Evolutionary conservation across 2,113 vertebrate genomes (phyloP).

Genomic region (Cepphus grylle): DNA sequence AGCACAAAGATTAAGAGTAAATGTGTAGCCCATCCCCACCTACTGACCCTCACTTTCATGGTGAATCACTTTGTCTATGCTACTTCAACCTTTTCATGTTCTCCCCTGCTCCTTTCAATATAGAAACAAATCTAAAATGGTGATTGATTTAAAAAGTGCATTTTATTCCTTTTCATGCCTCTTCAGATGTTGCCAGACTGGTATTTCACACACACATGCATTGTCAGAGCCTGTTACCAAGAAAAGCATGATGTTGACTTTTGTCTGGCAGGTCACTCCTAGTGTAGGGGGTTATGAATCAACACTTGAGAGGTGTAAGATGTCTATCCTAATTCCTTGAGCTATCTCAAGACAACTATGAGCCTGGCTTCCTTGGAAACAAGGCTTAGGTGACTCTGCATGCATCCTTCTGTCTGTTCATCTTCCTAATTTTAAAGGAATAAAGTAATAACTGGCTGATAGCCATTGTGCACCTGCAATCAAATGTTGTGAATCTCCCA

Average conservation of each 20-base stretch:
- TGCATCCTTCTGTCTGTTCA: neutral
- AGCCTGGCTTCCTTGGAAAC: slow-evolving; percentile 11
- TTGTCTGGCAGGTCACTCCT: neutral
- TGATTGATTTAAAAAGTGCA: neutral
- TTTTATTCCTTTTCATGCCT: neutral
- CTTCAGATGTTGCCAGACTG: neutral
- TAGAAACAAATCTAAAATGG: neutral
- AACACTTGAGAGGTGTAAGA: neutral
- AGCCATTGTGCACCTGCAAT: neutral
- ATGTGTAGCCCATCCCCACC: neutral
- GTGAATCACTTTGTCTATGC: neutral
- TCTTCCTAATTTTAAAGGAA: neutral
- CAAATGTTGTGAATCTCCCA: neutral
- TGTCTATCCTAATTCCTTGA: neutral
- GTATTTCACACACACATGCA: neutral
- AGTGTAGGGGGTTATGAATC: neutral
- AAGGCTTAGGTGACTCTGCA: neutral
- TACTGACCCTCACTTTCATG: neutral
- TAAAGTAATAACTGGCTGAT: neutral
- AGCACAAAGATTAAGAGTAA: neutral
- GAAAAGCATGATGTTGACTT: neutral
- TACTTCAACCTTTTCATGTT: neutral
- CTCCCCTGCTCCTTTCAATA: neutral
- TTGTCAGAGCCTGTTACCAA: neutral
- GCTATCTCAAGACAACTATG: neutral